Conservation (phyloP, 2,888 invertebrate genomes). For the Melipona beecheii region DNA sequence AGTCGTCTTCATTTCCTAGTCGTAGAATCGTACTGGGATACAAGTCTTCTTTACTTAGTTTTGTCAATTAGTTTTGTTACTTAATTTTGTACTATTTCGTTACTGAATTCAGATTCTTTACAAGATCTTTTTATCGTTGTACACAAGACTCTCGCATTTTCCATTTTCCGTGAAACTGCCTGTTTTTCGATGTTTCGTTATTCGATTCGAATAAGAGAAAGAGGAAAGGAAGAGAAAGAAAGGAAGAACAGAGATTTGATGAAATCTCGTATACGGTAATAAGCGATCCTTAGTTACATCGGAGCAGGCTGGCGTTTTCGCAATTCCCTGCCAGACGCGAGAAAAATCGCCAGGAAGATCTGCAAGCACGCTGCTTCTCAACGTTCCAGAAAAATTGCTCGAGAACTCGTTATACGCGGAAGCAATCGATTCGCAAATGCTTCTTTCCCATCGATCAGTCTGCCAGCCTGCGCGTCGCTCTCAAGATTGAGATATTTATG, state of each 20-base stretch:
- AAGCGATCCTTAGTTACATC: constrained; percentile 43
- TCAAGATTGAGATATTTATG: constrained; percentile 69
- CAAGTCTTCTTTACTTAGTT: too few species aligned
- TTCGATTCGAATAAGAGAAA: too few species aligned
- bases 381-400: constrained; percentile 46
- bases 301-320: constrained; percentile 37
- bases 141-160: too few species aligned
- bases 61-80: too few species aligned
- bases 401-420: constrained; percentile 54
- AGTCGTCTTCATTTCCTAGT: too few species aligned
- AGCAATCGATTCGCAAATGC: constrained; percentile 57
- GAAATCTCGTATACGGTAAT: background rate
- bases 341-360: constrained; percentile 47
- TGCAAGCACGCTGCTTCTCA: background rate
- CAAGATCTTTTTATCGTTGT: too few species aligned
- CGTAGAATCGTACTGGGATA: too few species aligned
- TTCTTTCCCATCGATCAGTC: constrained; percentile 64
- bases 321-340: constrained; percentile 50
- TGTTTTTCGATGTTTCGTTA: too few species aligned
- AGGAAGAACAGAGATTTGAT: too few species aligned
- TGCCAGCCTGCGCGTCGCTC: constrained; percentile 33
- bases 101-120: too few species aligned
- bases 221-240: background rate
- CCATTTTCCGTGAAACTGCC: too few species aligned
- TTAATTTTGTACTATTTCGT: too few species aligned